Base-by-base conservation (phyloP, 2,888 invertebrate genomes). In the Drosophila vallismaia region DNA sequence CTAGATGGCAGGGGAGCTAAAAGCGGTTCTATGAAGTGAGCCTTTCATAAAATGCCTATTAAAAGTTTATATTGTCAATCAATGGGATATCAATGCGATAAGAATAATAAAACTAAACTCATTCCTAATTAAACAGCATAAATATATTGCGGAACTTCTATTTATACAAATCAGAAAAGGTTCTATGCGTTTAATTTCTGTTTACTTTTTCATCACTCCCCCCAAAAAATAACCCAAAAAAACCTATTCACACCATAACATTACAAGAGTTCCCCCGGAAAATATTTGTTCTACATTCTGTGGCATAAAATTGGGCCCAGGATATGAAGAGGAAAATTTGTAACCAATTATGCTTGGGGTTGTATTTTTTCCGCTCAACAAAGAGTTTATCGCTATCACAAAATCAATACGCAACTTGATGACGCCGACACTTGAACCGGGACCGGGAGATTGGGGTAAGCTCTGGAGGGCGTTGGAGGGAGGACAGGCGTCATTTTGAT, bases 331-430 rank as follows among this genome's bases (percentile, higher is more conserved):
- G 45, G 51, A 48, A 68, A 75, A 80, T 80, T 80, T 84, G 86
- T 86, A 75, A 75, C 69, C 81, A 81, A 81, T 81, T 86, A 86
- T 75, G 66, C 72, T 62, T 29, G 63, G 64, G 64, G 71, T 80
- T 75, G 75, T 85, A 51, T 49, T 56, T 48, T 67, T 63, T 74
- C 75, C 53, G 55, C 12, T 49, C 1, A 14, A 69, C 40, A 36
- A 70, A 44, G 50, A 36, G 48, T 31, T 59, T 62, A 62, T 54
- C 66, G 56, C 76, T 88, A 84, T 84, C 84, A 74, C 53, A 80
- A 84, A 84, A 84, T 84, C 88, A 80, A 84, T 84, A 86, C 60
- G 54, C 69, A 72, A 63, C 73, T 63, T 28, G 54, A 74, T 84
- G 87, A 86, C 81, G 87, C 81, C 64, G 49, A 66, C 59, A 71